Percentiles rank a stretch among this genome's conserved stretches.
phyloP scores from a whole-genome alignment of 2,888 invertebrate genomes.

The Leucophenga montana region DNA sequence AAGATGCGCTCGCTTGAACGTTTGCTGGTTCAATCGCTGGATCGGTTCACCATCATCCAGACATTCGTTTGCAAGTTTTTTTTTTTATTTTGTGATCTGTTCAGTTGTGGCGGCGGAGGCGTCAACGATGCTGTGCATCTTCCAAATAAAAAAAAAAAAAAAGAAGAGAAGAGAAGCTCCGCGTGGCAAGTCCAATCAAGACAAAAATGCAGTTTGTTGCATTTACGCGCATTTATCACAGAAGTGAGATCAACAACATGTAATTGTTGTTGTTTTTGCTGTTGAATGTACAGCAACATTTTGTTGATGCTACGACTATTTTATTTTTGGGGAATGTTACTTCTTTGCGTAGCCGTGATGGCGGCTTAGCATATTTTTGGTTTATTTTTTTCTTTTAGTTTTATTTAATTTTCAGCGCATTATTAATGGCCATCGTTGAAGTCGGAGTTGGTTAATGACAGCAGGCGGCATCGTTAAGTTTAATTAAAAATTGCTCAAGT shows the following conservation, averaged over 20 bases:
- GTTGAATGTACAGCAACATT: slow-evolving; percentile 3
- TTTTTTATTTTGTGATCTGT: too few species aligned
- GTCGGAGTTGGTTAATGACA: background rate
- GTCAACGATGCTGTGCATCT: background rate
- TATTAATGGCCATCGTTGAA: background rate
- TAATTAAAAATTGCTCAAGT: slow-evolving; percentile 19
- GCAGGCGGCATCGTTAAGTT: slow-evolving; percentile 12
- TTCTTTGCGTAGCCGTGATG: background rate
- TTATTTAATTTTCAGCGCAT: background rate
- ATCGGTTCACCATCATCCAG: background rate
- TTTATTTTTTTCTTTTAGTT: background rate
- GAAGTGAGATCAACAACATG: too few species aligned
- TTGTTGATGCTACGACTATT: too few species aligned
- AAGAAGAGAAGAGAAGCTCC: background rate
- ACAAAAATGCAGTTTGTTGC: background rate
- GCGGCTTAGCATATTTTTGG: slow-evolving; percentile 1
- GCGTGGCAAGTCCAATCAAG: background rate
- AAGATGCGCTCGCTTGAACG: slow-evolving; percentile 21
- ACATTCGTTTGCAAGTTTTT: background rate
- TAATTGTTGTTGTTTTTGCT: slow-evolving; percentile 3
- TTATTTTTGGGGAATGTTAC: slow-evolving; percentile 1
- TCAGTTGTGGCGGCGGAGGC: background rate
- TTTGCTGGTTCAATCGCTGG: slow-evolving; percentile 1
- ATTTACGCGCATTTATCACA: background rate
- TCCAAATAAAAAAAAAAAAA: background rate